Percentiles rank a stretch among this genome's conserved stretches.
phyloP scores from a whole-genome alignment of 2,113 vertebrate genomes.

The Montifringilla adamsi region DNA sequence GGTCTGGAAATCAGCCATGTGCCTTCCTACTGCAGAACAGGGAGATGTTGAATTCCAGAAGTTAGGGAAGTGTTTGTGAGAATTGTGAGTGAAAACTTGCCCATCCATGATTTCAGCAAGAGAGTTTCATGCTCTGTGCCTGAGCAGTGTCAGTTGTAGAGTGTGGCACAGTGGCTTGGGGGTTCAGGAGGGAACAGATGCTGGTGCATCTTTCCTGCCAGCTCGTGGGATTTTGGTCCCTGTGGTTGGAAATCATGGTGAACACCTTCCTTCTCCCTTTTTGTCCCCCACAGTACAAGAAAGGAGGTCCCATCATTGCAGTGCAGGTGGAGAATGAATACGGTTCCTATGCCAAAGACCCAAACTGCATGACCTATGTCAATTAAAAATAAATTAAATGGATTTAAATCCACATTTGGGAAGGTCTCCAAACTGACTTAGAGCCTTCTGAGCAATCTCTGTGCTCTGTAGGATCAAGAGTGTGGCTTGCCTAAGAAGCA shows the following conservation, averaged over 20 bases:
- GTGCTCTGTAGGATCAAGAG: neutral
- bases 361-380: conserved; percentile 84
- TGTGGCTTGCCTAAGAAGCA: neutral
- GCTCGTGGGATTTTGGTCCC: neutral
- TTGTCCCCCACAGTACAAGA: conserved; percentile 77
- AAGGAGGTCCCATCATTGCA: conserved; percentile 88
- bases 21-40: neutral
- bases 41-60: neutral
- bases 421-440: neutral
- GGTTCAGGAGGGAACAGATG: neutral
- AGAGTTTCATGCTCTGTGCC: neutral
- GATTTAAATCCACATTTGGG: neutral
- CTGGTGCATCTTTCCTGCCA: neutral
- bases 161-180: neutral
- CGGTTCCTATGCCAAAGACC: conserved; percentile 85
- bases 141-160: neutral
- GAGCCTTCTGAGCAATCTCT: neutral
- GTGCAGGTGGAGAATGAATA: conserved; percentile 96
- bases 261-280: neutral
- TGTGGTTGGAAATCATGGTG: neutral
- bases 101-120: neutral
- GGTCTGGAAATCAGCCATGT: neutral
- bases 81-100: neutral
- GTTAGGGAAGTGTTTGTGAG: neutral
- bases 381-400: conserved; percentile 19